A percentile compares a stretch with the other conserved stretches of the same genome.
Conservation (phyloP, 2,797 vertebrate species). For the Chrysocyon brachyurus region DNA sequence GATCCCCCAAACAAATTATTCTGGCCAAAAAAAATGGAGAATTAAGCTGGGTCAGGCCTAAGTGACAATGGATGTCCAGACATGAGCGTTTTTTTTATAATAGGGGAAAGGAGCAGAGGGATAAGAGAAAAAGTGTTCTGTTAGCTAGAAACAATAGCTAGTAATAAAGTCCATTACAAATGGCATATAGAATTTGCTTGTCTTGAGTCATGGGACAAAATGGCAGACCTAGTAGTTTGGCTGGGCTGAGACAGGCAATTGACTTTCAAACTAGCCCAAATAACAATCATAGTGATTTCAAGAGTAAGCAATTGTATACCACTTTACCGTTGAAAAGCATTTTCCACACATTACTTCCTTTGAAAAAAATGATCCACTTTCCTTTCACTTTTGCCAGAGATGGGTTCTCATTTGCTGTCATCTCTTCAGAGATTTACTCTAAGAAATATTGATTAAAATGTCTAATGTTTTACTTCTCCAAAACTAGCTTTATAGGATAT, state of each 20-base stretch:
- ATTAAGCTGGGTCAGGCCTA: not conserved
- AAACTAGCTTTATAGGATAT: not conserved
- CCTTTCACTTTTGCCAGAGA: not conserved
- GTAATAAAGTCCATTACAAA: not conserved
- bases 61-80: not conserved
- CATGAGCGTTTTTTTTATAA: not conserved
- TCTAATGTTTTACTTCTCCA: not conserved
- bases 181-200: not conserved
- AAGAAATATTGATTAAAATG: conserved; percentile 54
- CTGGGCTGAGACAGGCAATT: not conserved
- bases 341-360: conserved; percentile 1
- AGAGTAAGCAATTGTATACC: not conserved
- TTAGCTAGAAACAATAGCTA: not conserved
- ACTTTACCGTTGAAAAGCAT: conserved; percentile 16
- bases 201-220: not conserved
- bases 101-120: not conserved
- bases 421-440: conserved; percentile 10
- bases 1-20: not conserved
- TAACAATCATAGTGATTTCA: not conserved
- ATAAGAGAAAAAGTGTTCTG: not conserved
- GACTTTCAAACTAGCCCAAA: not conserved
- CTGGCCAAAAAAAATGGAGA: not conserved
- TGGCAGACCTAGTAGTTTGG: not conserved
- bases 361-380: conserved; percentile 6
- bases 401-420: not conserved